Conservation (phyloP, 1,140 invertebrate species). For the Scaptodrosophila lebanonensis region DNA sequence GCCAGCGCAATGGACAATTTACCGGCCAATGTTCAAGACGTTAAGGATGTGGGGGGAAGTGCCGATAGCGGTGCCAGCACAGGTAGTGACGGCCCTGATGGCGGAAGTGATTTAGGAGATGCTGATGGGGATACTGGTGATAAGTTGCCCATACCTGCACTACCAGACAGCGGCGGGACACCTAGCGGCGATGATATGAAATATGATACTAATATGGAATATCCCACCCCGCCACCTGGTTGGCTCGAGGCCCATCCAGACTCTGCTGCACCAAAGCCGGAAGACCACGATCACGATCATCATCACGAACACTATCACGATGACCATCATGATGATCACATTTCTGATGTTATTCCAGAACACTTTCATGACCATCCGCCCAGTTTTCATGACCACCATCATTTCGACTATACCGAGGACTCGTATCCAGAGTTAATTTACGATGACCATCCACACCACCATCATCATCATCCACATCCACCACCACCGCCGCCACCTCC, state of each 20-base stretch:
- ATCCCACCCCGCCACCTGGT: conserved; percentile 67
- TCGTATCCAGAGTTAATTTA: conserved; percentile 76
- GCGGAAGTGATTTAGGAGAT: conserved; percentile 10
- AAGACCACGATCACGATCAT: conserved; percentile 41
- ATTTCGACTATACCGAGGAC: conserved; percentile 44
- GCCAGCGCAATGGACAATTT: conserved; percentile 63
- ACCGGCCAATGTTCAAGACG: conserved; percentile 24
- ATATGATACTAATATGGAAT: conserved; percentile 67
- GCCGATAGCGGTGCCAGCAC: conserved; percentile 9
- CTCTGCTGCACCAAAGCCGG: conserved; percentile 42
- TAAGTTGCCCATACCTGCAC: conserved; percentile 21
- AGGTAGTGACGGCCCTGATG: conserved; percentile 14
- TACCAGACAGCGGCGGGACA: conserved; percentile 33
- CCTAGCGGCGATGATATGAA: conserved; percentile 44
- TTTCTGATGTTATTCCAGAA: conserved; percentile 70
- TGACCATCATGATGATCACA: conserved; percentile 39
- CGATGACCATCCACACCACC: conserved; percentile 43
- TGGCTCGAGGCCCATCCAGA: conserved; percentile 68
- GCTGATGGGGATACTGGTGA: conserved; percentile 10
- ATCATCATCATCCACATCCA: conserved; percentile 70
- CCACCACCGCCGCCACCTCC: conserved; percentile 52
- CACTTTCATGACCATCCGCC: conserved; percentile 48
- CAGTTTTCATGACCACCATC: conserved; percentile 30
- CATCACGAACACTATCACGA: conserved; percentile 28
- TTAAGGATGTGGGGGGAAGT: conserved; percentile 12